Evolutionary conservation across 2,797 vertebrate species (phyloP), one percentile per base, ranked within the genome.

Genomic region (Carcharodon carcharias): DNA sequence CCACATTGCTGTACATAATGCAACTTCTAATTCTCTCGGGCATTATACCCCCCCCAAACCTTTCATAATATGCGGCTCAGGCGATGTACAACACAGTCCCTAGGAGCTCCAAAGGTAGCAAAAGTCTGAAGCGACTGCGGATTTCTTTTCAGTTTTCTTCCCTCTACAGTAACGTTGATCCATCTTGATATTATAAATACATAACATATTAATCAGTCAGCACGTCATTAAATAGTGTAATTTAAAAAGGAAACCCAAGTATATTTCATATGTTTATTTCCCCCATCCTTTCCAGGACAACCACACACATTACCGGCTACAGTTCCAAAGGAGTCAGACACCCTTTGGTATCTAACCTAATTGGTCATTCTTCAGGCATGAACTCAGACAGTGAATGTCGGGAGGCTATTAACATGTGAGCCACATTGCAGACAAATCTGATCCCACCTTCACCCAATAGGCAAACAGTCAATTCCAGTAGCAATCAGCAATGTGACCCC

Each of bases 161-260:
- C 89, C 58, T 35, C 11, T 56, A 16, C 4, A 56, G 87, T 56
- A 89, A 63, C 58, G 87, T 58, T 58, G 87, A 92, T n/a, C 14
- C 58, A 18, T n/a, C 89, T 21, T 92, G 89, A 92, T 58, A 63
- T 61, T n/a, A n/a, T 92, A 92, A 92, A 63, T 92, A 63, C 89
- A 92, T 92, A n/a, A 40, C 63, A 92, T 50, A 85, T 85, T 85
- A 85, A 85, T 40, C 58, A 92, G 58, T 92, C 89, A 63, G 31
- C 89, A 63, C 56, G 7, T 61, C 56, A 92, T 92, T 92, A 61
- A n/a, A 35, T 40, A 63, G 89, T 21, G 58, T 23, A 40, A 65
- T 93, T 93, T 67, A 4, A 26, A 93, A 23, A 93, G n/a, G n/a
- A n/a, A 93, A 65, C 31, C 9, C 40, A 65, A n/a, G 61, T 65